Evolutionary conservation across 2,888 invertebrate species (phyloP).

Genomic region (Caenorhabditis angaria): DNA sequence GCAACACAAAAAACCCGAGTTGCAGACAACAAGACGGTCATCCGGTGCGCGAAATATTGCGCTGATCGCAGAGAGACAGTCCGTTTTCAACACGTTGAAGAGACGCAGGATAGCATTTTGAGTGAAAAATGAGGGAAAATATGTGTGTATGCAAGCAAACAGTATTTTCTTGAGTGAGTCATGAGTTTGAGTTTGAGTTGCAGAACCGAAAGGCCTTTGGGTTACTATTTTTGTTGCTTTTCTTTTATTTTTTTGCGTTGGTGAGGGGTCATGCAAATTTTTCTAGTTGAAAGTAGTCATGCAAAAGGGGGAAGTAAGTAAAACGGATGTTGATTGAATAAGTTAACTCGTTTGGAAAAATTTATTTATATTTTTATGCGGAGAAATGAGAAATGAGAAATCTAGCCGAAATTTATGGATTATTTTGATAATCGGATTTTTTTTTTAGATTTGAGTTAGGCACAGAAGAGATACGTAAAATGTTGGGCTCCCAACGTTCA

Average conservation of each 20-base stretch:
- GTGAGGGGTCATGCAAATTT: neutral
- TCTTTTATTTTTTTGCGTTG: no score
- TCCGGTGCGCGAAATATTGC: neutral
- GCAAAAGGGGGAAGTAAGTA: neutral
- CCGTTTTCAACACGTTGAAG: neutral
- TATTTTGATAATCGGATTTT: no score
- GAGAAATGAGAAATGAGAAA: no score
- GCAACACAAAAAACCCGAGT: no score
- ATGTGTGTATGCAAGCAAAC: neutral
- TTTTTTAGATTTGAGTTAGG: no score
- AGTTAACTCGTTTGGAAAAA: neutral
- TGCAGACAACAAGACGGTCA: neutral
- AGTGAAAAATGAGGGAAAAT: neutral
- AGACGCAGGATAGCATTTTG: neutral
- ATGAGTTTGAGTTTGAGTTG: neutral
- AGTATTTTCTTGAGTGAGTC: neutral
- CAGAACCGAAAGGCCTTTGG: neutral
- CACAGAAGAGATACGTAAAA: no score
- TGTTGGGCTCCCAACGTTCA: no score
- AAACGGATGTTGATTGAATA: neutral
- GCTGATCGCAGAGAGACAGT: neutral
- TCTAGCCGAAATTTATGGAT: no score
- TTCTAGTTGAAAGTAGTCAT: neutral
- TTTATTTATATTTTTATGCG: neutral
- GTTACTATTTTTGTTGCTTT: neutral